Evolutionary conservation across 2,113 vertebrate genomes (phyloP), one percentile per base, ranked within the genome.

Genomic region (Notarius lentiginosus): DNA sequence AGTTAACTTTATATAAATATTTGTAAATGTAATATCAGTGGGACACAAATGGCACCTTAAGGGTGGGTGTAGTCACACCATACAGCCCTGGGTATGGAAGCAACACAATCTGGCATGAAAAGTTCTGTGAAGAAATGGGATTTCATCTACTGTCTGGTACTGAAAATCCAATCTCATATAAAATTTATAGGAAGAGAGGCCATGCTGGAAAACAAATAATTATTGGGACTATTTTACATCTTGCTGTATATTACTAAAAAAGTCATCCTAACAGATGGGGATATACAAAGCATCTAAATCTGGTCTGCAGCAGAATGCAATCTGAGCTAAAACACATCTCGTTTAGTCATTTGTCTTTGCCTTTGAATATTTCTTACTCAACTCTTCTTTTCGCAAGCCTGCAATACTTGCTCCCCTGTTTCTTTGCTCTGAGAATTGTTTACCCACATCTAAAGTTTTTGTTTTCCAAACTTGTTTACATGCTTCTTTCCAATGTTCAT

Each of bases 381-480:
- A 27, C 56, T 63, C 18, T 76, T 47, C 70, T 61, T 84, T 84
- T 18, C 6, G 7, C 51, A 79, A 79, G 51, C 75, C 51, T 49
- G 41, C 22, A 61, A 55, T 63, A 49, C 12, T 49, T 60, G 10
- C 65, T 53, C 30, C 24, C 4, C 49, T 68, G 5, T 55, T 86
- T 51, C 55, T 7, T 79, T 60, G 49, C 77, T 65, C 41, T 75
- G 8, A 75, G 30, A 83, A 61, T 79, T 84, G 20, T 55, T 73
- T 66, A 60, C 41, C 47, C 41, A 27, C 7, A 17, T 60, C 20
- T 82, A 77, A 72, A 61, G n/a, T 22, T 47, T 34, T 70, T 73
- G 63, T 83, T 80, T 63, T 8, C 17, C 41, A 24, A 73, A 87
- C 65, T 75, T 65, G 87, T 87, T 82, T 70, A 70, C 82, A 72